A percentile compares a stretch with the other conserved stretches of the same genome.
Evolutionary conservation across 2,888 invertebrate genomes (phyloP).

Genomic region (Tenthredo notha): DNA sequence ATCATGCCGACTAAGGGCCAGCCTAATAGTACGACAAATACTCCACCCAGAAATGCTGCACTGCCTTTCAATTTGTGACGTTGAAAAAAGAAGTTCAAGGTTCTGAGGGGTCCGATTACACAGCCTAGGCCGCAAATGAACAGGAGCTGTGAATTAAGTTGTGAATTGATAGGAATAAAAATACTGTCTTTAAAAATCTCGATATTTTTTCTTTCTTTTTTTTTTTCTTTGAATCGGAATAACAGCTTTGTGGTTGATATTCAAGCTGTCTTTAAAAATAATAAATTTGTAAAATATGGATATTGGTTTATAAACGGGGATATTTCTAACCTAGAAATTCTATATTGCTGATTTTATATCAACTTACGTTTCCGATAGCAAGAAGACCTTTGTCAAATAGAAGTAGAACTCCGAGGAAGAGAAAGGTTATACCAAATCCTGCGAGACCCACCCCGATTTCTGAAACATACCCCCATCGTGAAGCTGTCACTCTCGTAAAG

Average conservation of each 20-base stretch:
- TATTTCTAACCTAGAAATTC: conserved; percentile 30
- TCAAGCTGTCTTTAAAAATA: background rate
- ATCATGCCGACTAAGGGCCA: conserved; percentile 99
- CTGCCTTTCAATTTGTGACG: conserved; percentile 96
- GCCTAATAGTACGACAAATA: conserved; percentile 93
- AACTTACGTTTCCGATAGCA: conserved; percentile 99
- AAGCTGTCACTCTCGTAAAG: conserved; percentile 39
- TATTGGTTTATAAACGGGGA: background rate
- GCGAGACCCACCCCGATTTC: conserved; percentile 98
- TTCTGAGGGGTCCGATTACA: conserved; percentile 97
- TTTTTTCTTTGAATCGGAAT: background rate
- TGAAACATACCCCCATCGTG: conserved; percentile 79
- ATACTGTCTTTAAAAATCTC: background rate
- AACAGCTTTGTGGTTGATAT: background rate
- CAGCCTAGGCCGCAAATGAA: conserved; percentile 97
- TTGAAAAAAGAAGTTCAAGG: conserved; percentile 99
- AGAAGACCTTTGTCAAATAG: conserved; percentile 98
- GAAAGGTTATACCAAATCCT: conserved; percentile 96
- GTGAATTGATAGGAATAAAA: background rate
- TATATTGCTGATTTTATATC: conserved; percentile 5
- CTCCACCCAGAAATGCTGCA: conserved; percentile 94
- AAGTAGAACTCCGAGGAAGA: conserved; percentile 95
- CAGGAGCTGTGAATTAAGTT: conserved; percentile 88
- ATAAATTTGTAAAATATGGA: background rate
- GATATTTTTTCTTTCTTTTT: background rate